Conservation (phyloP, 2,113 vertebrate genomes). For the Excalfactoria chinensis region DNA sequence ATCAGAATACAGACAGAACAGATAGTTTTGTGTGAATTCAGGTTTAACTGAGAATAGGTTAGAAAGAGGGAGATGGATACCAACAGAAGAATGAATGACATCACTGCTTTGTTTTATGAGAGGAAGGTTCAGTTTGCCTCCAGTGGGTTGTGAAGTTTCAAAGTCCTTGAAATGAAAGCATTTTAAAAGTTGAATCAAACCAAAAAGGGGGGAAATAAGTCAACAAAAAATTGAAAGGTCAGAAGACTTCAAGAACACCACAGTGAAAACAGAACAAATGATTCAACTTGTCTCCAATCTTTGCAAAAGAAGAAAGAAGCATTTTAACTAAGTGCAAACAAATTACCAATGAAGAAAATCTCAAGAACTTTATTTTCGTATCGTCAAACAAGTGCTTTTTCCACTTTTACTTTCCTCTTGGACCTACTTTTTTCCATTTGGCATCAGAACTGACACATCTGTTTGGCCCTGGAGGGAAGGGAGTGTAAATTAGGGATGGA, state of each 20-base stretch:
- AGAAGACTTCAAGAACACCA: neutral
- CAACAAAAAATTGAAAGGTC: neutral
- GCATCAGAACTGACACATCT: neutral
- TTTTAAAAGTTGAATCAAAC: neutral
- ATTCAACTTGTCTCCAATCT: neutral
- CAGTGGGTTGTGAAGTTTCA: neutral
- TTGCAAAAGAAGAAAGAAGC: neutral
- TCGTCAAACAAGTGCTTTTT: neutral
- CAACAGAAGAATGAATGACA: neutral
- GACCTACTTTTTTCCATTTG: neutral
- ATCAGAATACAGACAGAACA: neutral
- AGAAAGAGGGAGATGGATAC: neutral
- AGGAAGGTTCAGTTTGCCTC: neutral
- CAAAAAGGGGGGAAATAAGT: neutral
- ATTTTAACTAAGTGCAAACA: neutral
- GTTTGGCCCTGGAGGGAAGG: neutral
- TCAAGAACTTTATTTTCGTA: neutral
- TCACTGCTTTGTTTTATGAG: neutral
- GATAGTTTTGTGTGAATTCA: neutral
- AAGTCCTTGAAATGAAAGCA: neutral
- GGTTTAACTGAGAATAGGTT: neutral
- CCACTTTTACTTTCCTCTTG: neutral
- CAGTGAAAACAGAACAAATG: neutral
- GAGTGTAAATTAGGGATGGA: neutral
- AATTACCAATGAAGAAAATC: neutral